Conservation (phyloP, 2,797 vertebrate species). For the Gymnoscopelus braueri region DNA sequence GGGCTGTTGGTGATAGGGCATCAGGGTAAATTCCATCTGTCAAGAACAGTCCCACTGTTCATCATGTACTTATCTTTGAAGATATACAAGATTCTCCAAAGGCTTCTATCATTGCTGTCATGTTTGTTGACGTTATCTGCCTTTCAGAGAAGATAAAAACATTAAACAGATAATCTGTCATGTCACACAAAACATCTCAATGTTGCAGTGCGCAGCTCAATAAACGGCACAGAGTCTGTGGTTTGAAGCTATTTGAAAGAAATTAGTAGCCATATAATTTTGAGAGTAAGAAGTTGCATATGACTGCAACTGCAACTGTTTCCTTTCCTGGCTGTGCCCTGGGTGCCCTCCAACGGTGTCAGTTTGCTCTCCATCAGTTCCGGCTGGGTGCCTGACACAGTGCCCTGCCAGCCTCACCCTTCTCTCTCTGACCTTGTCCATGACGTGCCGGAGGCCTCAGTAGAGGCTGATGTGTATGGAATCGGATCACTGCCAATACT, state of each 20-base stretch:
- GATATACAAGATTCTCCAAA: constrained; percentile 2
- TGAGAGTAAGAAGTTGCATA: not conserved
- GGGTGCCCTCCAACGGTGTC: no score
- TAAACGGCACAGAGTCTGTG: constrained; percentile 7
- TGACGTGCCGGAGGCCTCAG: no score
- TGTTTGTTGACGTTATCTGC: constrained; percentile 20
- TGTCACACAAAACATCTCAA: constrained; percentile 17
- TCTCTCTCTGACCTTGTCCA: no score
- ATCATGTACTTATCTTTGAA: constrained; percentile 22
- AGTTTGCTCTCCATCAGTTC: no score
- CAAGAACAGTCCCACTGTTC: constrained; percentile 9
- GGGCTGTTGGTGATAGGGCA: not conserved
- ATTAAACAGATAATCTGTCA: constrained; percentile 23
- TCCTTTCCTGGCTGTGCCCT: no score
- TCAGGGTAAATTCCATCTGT: not conserved
- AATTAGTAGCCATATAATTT: not conserved
- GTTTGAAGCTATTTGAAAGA: constrained; percentile 12
- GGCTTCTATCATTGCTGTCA: constrained; percentile 16
- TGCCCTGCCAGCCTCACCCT: no score
- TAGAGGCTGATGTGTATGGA: no score
- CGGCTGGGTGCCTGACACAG: no score
- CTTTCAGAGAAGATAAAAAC: constrained; percentile 26
- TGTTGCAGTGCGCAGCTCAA: constrained; percentile 16
- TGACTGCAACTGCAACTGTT: no score
- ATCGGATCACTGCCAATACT: no score